Evolutionary conservation across 2,888 invertebrate genomes (phyloP), one percentile per base, ranked within the genome.

Genomic region (Caradrina clavipalpis): DNA sequence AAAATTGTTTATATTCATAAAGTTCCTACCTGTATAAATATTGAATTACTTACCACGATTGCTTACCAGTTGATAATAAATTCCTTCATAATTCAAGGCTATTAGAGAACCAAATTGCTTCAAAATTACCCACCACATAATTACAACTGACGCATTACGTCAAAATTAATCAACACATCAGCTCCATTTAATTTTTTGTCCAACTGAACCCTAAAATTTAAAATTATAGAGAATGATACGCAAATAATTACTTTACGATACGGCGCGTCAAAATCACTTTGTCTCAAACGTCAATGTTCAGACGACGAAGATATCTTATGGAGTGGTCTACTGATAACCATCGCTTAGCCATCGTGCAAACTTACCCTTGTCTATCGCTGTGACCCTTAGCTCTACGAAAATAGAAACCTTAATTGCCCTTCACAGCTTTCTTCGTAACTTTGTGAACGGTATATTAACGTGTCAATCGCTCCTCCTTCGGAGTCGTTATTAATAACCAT

Each of bases 401-500:
- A 63, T 87, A 92, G 70, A 69, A 77, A 58, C 53, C 10, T 82
- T 69, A 86, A 81, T 89, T 1, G 35, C 0, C n/a, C 66, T 66
- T 63, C n/a, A 8, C 19, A 62, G 13, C 22, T 17, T 39, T 45
- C 50, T 62, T 10, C 1, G 53, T 74, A 79, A 71, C 45, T 78
- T 87, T 82, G 91, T 88, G 68, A 80, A 82, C 81, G 80, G 87
- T 89, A 90, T 92, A 93, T 93, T 94, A 94, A 95, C 88, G 93
- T 94, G 94, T 95, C 95, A 94, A 94, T 91, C 92, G 94, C 94
- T 89, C 93, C 93, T 94, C 92, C 92, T 90, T 86, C 89, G 76
- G 58, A 90, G 85, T 86, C 86, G 88, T 91, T 94, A 94, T 94
- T 94, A 94, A 94, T 94, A 94, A 94, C 92, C 92, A 91, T 93